Evolutionary conservation across 2,113 vertebrate genomes (phyloP), one percentile per base, ranked within the genome.

Genomic region (Galemys pyrenaicus): DNA sequence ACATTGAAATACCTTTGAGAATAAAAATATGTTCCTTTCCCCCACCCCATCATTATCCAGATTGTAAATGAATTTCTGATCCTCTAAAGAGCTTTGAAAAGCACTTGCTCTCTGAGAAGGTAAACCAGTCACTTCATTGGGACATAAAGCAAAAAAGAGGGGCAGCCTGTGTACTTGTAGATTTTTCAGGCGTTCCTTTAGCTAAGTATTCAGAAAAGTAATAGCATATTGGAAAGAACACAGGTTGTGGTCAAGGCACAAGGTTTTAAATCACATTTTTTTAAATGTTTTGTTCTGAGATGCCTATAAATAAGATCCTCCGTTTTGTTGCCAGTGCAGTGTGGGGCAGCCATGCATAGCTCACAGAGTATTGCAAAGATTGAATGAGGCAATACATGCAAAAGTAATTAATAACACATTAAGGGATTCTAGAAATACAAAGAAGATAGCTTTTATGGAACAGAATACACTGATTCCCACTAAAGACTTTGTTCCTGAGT

Each of bases 151-250:
- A 20, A 24, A 62, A 4, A 22, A 87, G 46, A 35, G 5, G 3
- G 1, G 24, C 8, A 37, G 10, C 7, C 17, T 6, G 2, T 19
- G 6, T n/a, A 22, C 2, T 6, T 58, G 10, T n/a, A n/a, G 28
- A 78, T 86, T 79, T 32, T 1, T 2, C 13, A 82, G 67, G 11
- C 0, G 28, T 54, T 10, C 1, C 56, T 94, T 80, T 35, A 19
- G 20, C 37, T 84, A 44, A 71, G 41, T 41, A 26, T 13, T 12
- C 26, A 10, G 8, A 64, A 74, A 65, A 5, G 37, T 28, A 68
- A 49, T 30, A 46, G 1, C 10, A 0, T 22, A 9, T 5, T 37
- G 56, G 24, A 51, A 81, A 68, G 78, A 70, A 56, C 17, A 56
- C 22, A 10, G 39, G 9, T 84, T 80, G 94, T 28, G 20, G 4